Evolutionary conservation across 2,113 vertebrate species (phyloP).

Genomic region (Talpa occidentalis): DNA sequence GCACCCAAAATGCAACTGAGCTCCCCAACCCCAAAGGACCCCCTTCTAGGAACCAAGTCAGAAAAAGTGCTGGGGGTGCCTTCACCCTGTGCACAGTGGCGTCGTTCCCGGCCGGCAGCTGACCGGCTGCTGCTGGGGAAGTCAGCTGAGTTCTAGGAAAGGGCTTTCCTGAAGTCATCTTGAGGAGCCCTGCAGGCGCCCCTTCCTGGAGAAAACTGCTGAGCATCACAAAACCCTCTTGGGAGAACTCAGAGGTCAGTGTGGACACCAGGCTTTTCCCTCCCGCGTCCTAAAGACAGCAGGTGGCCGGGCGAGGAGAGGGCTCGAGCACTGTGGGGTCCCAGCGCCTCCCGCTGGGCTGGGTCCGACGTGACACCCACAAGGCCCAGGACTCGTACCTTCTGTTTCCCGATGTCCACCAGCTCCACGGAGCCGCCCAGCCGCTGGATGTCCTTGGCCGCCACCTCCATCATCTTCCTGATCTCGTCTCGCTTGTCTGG

Average conservation of each 20-base stretch:
- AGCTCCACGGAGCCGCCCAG: constrained; percentile 93
- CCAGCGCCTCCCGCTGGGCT: too few species aligned
- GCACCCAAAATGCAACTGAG: neutral
- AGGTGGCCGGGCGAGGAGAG: too few species aligned
- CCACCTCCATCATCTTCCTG: constrained; percentile 94
- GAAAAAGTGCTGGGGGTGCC: neutral
- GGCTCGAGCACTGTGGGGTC: too few species aligned
- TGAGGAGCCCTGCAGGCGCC: neutral
- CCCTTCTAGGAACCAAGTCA: neutral
- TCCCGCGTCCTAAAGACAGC: neutral
- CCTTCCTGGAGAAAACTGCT: neutral
- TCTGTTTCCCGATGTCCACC: constrained; percentile 93
- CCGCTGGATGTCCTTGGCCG: constrained; percentile 91
- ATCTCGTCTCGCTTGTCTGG: constrained; percentile 95
- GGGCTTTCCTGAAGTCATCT: neutral
- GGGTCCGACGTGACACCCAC: too few species aligned
- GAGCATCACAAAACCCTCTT: neutral
- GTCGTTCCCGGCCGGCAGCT: too few species aligned
- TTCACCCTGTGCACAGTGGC: too few species aligned
- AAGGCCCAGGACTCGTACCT: constrained; percentile 81
- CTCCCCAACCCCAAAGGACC: neutral
- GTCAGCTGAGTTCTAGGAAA: neutral
- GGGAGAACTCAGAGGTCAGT: too few species aligned
- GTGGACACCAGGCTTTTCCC: neutral
- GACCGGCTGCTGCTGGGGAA: neutral